Percentiles rank a stretch among this genome's conserved stretches.
Conservation (phyloP, 2,113 vertebrate genomes). For the Elephas maximus region DNA sequence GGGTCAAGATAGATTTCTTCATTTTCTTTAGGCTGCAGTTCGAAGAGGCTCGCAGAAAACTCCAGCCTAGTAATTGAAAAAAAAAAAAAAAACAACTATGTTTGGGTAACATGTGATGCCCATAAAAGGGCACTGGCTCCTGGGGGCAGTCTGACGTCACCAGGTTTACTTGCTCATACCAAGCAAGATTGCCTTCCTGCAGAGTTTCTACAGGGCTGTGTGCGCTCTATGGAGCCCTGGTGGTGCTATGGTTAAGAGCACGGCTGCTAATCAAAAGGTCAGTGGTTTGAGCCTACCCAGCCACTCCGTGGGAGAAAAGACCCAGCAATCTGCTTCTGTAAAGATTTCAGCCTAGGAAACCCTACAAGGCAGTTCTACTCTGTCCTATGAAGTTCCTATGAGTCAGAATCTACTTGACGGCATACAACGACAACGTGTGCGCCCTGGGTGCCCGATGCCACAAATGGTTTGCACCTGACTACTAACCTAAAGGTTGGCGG, state of each 20-base stretch:
- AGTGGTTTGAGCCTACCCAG: not conserved
- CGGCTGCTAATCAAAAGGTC: not conserved
- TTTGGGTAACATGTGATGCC: not conserved
- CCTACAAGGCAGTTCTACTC: not conserved
- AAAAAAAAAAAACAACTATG: conserved; percentile 12
- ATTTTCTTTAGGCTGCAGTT: not conserved
- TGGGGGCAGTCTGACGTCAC: not conserved
- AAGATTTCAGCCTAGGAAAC: not conserved
- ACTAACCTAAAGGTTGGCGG: not conserved
- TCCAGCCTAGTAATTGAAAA: conserved; percentile 11
- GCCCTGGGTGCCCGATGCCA: too few relatives aligned
- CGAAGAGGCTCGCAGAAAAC: conserved; percentile 31
- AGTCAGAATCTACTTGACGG: too few relatives aligned
- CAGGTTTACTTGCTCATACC: not conserved
- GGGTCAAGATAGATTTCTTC: conserved; percentile 46
- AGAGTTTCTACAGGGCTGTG: not conserved
- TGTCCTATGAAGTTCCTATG: too few relatives aligned
- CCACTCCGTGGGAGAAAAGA: not conserved
- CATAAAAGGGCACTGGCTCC: not conserved
- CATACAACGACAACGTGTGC: too few relatives aligned
- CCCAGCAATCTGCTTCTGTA: not conserved
- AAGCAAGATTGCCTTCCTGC: not conserved
- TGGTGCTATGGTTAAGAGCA: not conserved
- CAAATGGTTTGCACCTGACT: not conserved
- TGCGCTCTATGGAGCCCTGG: not conserved